These are phyloP conservation scores for Lepilemur septentrionalis DNA, from an alignment of 2,797 vertebrate genomes.

Conservation along the genomic window DNA sequence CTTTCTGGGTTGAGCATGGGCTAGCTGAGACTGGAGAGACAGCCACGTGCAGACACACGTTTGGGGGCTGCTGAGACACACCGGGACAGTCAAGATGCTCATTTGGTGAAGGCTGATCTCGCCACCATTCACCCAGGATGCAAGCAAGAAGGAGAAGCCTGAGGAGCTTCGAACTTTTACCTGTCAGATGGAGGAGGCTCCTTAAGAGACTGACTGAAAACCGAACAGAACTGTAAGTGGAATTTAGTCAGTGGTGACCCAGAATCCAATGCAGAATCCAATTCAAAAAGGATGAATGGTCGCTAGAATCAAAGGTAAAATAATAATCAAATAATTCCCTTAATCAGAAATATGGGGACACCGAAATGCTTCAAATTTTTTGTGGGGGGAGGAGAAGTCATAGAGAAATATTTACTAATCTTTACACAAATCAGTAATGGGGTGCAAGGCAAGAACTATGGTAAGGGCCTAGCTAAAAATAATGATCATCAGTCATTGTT, in stretches of 20 bases:
- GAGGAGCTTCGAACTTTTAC: not conserved
- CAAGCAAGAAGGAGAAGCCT: not conserved
- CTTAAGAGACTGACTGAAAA: not conserved
- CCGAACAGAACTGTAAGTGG: not conserved
- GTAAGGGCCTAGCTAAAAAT: too few relatives aligned
- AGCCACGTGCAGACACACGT: not conserved
- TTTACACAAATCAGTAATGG: too few relatives aligned
- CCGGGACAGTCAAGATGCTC: not conserved
- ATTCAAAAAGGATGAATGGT: not conserved
- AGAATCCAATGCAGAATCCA: not conserved
- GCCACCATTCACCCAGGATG: not conserved
- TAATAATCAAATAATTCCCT: not conserved
- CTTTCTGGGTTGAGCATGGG: not conserved
- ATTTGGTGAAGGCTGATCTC: not conserved
- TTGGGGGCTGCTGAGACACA: not conserved
- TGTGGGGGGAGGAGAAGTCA: not conserved
- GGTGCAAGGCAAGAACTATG: too few relatives aligned
- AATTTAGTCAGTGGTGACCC: not conserved
- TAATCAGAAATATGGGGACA: not conserved
- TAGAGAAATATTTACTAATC: not conserved
- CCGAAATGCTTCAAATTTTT: not conserved
- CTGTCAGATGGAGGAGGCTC: not conserved
- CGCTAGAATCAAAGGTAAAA: not conserved
- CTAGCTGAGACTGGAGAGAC: not conserved
- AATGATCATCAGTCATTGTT: too few relatives aligned